Evolutionary conservation across 1,140 invertebrate genomes (phyloP).

Genomic region (Leptinotarsa texana): DNA sequence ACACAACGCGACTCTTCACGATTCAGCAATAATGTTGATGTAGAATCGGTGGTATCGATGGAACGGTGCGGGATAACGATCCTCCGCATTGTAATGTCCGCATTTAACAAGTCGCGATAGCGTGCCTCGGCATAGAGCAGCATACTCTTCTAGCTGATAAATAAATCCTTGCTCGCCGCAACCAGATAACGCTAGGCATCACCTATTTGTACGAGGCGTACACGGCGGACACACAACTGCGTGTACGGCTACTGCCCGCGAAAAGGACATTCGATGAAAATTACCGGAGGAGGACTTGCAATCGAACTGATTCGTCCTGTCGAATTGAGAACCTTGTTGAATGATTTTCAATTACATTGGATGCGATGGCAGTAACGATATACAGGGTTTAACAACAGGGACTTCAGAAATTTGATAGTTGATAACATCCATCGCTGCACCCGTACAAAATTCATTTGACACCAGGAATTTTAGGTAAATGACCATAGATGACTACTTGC

Average conservation of each 20-base stretch:
- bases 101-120: conserved; percentile 54
- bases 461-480: too few species aligned
- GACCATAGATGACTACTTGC: too few species aligned
- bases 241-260: not conserved
- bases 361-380: too few species aligned
- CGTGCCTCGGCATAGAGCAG: conserved; percentile 42
- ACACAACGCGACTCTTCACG: conserved; percentile 50
- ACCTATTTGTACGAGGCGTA: conserved; percentile 17
- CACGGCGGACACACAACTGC: not conserved
- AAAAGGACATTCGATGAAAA: too few species aligned
- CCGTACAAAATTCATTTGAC: too few species aligned
- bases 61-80: conserved; percentile 52
- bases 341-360: too few species aligned
- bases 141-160: conserved; percentile 44
- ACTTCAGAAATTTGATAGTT: too few species aligned
- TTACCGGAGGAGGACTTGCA: too few species aligned
- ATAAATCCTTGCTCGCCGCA: conserved; percentile 45
- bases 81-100: conserved; percentile 54
- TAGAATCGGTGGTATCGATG: conserved; percentile 51
- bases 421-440: too few species aligned
- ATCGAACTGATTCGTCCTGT: too few species aligned
- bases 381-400: too few species aligned
- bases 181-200: conserved; percentile 44
- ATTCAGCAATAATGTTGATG: conserved; percentile 54
- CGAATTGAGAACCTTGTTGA: too few species aligned